Conservation (phyloP, 2,113 vertebrate species). For the Coryphaenoides rupestris region DNA sequence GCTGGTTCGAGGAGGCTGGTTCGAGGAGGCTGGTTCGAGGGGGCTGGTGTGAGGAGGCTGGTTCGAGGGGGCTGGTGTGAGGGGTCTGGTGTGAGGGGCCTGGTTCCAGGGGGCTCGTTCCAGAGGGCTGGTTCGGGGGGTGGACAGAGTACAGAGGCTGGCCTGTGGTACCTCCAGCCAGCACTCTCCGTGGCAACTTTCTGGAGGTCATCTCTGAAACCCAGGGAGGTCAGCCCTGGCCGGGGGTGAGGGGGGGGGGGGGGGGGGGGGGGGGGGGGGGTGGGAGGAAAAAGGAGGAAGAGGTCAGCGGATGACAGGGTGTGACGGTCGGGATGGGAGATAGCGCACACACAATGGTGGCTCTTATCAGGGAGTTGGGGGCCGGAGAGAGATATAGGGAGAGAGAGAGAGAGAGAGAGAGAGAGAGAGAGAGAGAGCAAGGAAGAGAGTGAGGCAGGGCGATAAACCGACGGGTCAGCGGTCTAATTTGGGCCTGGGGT, state of each 20-base stretch:
- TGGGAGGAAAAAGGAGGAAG: slow-evolving; percentile 29
- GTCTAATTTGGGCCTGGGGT: slow-evolving; percentile 19
- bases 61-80: too few species aligned
- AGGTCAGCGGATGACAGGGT: slow-evolving; percentile 17
- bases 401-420: neutral
- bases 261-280: slow-evolving; percentile 13
- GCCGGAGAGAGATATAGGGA: neutral
- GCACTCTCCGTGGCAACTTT: neutral
- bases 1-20: slow-evolving; percentile 23
- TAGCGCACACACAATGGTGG: slow-evolving; percentile 39
- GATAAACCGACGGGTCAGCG: slow-evolving; percentile 23
- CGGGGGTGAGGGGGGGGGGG: neutral
- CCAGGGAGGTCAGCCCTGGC: slow-evolving; percentile 20
- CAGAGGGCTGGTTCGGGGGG: slow-evolving; percentile 46
- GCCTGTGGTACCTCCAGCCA: slow-evolving; percentile 38
- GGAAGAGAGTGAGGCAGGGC: neutral
- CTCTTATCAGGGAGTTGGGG: slow-evolving; percentile 44
- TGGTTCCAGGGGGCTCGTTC: too few species aligned
- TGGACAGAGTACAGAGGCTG: slow-evolving; percentile 31
- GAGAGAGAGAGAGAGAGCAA: neutral
- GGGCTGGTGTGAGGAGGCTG: slow-evolving; percentile 32
- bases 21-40: slow-evolving; percentile 42
- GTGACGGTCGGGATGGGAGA: slow-evolving; percentile 15
- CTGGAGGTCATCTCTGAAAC: slow-evolving; percentile 10
- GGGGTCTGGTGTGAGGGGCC: too few species aligned